Base-by-base conservation (phyloP, 2,113 vertebrate genomes). In the Crotalus helleri region DNA sequence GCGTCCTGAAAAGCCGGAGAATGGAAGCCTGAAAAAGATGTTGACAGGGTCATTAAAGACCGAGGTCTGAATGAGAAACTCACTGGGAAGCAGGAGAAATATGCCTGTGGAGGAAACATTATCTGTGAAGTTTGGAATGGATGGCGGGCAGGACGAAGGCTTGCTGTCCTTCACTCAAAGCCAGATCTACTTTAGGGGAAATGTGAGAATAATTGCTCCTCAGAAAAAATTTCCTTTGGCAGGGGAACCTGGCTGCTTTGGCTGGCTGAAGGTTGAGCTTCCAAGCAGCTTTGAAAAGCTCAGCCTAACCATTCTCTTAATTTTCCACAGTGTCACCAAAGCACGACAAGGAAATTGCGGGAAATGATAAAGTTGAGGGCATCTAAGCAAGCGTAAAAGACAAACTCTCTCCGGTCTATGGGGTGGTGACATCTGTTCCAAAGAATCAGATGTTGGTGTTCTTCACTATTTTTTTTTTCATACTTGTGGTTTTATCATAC, bases 1-100 rank as follows among this genome's bases (percentile, higher is more conserved):
- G 3, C 0, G 0, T 8, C 24, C 2, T 58, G 57, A 51, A 8
- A 74, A 87, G 94, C 85, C 87, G 0, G 0, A 0, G 23, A 92
- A 29, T 17, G 92, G 89, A 94, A 95, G 3, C 61, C 26, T 46
- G 46, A 24, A 89, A 85, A 92, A 85, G 33, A 89, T 89, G 33
- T 24, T 81, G 33, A 81, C 69, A 0, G 39, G 6, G 69, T 39
- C 33, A 81, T 81, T 81, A 81, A 44, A 39, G 33, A 81, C 6
- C 69, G 0, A 81, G 15, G 33, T 81, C 33, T 81, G 69, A 33
- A 17, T 86, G 58, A 55, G 33, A 89, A 81, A 89, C 87, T 89
- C 13, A 44, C 3, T 19, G 1, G 23, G 33, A 92, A 49, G 0
- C 5, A 9, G 3, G 0, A 0, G 9, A 39, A 39, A 88, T 13